Conservation (phyloP, 2,888 invertebrate genomes). For the Mechanitis messenoides region DNA sequence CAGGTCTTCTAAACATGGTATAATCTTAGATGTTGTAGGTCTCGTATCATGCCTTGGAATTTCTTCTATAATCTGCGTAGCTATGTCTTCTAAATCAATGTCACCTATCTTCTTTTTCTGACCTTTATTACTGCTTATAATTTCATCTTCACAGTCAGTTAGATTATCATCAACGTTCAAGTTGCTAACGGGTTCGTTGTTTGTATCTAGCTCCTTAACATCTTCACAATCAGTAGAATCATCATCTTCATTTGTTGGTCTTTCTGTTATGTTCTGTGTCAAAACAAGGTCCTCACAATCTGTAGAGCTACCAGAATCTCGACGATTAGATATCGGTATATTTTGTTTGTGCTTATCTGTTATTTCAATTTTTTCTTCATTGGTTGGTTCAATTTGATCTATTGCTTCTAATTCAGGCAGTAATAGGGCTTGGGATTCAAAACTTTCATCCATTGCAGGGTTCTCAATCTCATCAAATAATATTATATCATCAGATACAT, state of each 20-base stretch:
- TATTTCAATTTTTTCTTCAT: constrained; percentile 11
- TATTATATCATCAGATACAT: constrained; percentile 52
- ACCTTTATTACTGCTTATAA: constrained; percentile 5
- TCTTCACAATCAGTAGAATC: constrained; percentile 47
- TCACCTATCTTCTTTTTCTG: constrained; percentile 14
- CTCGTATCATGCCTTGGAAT: too few relatives aligned
- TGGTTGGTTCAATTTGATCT: background rate
- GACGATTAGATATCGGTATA: constrained; percentile 16
- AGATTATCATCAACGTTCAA: constrained; percentile 36
- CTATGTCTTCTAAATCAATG: constrained; percentile 33
- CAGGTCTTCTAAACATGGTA: constrained; percentile 30
- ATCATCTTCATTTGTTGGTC: constrained; percentile 36
- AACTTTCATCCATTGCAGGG: constrained; percentile 40
- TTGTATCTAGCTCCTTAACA: constrained; percentile 9
- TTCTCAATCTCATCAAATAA: constrained; percentile 54
- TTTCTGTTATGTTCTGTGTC: constrained; percentile 40
- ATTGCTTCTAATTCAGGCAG: constrained; percentile 34
- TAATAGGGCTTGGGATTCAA: constrained; percentile 55
- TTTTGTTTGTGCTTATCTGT: constrained; percentile 22
- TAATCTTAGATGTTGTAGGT: too few relatives aligned
- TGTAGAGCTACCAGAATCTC: constrained; percentile 42
- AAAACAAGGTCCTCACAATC: constrained; percentile 50
- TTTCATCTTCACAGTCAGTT: constrained; percentile 47
- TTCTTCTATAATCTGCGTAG: constrained; percentile 34
- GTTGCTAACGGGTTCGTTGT: background rate